These are phyloP conservation scores for Sebastes hubbsi DNA, from an alignment of 2,797 vertebrate genomes.

Conservation along the genomic window DNA sequence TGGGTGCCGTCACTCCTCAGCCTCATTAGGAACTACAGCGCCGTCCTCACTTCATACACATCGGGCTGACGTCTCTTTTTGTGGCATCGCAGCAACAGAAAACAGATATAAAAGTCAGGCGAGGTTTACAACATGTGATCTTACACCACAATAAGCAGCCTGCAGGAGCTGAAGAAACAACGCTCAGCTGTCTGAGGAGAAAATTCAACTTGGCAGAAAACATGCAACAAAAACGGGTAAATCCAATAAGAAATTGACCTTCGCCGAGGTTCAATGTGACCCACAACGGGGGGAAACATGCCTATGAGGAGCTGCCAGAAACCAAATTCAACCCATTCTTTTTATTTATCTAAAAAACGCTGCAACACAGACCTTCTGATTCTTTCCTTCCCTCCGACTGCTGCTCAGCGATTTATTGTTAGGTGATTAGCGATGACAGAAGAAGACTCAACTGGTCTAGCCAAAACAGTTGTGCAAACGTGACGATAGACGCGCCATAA, in stretches of 20 bases:
- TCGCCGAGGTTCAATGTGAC: slow-evolving; percentile 23
- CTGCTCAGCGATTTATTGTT: slow-evolving; percentile 56
- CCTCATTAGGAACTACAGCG: slow-evolving; percentile 39
- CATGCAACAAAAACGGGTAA: slow-evolving; percentile 36
- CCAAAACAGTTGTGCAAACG: slow-evolving; percentile 77
- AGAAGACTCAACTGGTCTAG: slow-evolving; percentile 65
- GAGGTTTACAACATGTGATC: not conserved
- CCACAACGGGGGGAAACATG: slow-evolving; percentile 15
- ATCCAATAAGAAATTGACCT: slow-evolving; percentile 48
- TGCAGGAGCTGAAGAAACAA: not conserved
- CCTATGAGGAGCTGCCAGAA: slow-evolving; percentile 42
- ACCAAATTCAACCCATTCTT: slow-evolving; percentile 49
- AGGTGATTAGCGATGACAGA: slow-evolving; percentile 77
- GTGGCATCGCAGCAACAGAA: not conserved
- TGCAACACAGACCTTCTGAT: not conserved
- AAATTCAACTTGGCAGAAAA: slow-evolving; percentile 43
- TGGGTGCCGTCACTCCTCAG: slow-evolving; percentile 53
- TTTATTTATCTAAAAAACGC: not conserved
- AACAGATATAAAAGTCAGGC: not conserved
- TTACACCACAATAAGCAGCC: not conserved
- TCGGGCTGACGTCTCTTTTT: not conserved
- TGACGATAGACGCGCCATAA: slow-evolving; percentile 70
- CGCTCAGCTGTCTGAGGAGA: not conserved
- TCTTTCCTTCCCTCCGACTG: not conserved
- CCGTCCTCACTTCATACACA: slow-evolving; percentile 44